Conservation (phyloP, 2,113 vertebrate genomes). For the Anarrhichthys ocellatus region DNA sequence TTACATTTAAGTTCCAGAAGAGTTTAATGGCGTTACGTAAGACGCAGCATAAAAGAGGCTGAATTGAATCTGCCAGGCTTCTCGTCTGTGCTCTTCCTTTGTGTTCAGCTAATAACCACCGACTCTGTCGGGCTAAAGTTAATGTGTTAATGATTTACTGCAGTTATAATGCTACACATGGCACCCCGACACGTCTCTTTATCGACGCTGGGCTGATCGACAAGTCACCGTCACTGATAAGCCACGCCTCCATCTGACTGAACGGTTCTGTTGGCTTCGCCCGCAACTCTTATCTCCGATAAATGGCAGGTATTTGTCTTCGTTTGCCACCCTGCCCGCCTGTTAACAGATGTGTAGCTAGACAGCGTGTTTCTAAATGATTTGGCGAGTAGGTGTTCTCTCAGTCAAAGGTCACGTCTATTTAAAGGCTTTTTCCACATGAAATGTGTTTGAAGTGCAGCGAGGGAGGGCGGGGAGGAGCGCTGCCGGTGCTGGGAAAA, state of each 20-base stretch:
- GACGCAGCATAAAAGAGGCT: not conserved
- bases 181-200: slow-evolving; percentile 14
- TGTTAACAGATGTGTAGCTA: slow-evolving; percentile 40
- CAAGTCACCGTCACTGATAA: not conserved
- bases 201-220: not conserved
- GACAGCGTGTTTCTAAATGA: slow-evolving; percentile 49
- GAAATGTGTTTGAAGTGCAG: slow-evolving; percentile 76
- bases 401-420: slow-evolving; percentile 78
- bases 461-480: slow-evolving; percentile 4
- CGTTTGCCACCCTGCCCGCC: not conserved
- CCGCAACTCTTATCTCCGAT: not conserved
- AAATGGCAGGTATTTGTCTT: slow-evolving; percentile 8
- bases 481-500: slow-evolving; percentile 29
- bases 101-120: not conserved
- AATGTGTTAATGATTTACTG: slow-evolving; percentile 4
- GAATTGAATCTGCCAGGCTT: not conserved
- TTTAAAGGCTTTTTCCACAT: slow-evolving; percentile 76
- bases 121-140: not conserved
- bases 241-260: not conserved
- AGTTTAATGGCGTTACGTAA: not conserved
- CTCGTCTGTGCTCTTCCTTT: not conserved
- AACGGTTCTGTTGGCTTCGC: not conserved
- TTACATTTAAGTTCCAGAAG: not conserved
- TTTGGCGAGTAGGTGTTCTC: slow-evolving; percentile 56
- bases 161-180: not conserved